A percentile compares a stretch with the other conserved stretches of the same genome.
These are phyloP conservation scores for Diorhabda sublineata DNA, from an alignment of 1,140 invertebrate species.

Conservation along the genomic window DNA sequence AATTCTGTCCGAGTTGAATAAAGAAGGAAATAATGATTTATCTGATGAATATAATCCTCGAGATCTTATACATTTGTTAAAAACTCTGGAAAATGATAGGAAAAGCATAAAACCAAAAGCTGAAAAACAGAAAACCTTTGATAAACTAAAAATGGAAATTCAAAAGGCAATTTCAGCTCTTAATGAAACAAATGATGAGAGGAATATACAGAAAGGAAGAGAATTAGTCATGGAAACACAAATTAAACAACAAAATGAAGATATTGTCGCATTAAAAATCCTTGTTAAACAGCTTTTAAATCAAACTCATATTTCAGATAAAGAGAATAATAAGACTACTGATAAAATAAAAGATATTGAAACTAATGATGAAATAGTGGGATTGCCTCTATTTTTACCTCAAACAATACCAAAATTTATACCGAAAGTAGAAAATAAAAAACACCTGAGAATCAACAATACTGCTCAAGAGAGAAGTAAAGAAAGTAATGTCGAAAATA, in stretches of 20 bases:
- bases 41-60: not conserved
- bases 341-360: not conserved
- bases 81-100: not conserved
- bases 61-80: constrained; percentile 9
- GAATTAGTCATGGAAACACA: not conserved
- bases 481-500: no score
- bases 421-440: no score
- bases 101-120: not conserved
- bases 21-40: not conserved
- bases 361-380: not conserved
- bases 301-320: not conserved
- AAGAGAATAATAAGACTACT: not conserved
- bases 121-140: not conserved
- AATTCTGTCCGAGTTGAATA: constrained; percentile 22
- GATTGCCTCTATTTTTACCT: not conserved
- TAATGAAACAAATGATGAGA: constrained; percentile 9
- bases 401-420: not conserved
- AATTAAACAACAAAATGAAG: constrained; percentile 1
- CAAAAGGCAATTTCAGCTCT: not conserved
- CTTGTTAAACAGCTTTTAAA: not conserved
- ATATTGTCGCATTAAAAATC: not conserved
- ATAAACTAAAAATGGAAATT: not conserved
- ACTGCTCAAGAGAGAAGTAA: no score
- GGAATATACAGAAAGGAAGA: not conserved
- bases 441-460: no score